Evolutionary conservation across 2,888 invertebrate species (phyloP), one percentile per base, ranked within the genome.

Genomic region (Prosopocoilus inquinatus): DNA sequence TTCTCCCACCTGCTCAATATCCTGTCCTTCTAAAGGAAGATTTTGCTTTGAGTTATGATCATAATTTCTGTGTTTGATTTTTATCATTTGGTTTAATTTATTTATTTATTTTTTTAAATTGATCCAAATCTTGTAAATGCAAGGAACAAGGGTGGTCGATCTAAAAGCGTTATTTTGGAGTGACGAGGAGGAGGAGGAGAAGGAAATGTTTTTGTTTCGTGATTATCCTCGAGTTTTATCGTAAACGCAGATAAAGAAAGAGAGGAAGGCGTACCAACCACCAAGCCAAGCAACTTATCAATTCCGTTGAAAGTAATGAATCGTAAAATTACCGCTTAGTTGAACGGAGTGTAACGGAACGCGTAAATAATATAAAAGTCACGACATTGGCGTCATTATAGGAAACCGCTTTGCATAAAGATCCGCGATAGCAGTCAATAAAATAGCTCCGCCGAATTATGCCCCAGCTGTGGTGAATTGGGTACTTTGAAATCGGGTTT

Each of bases 381-480:
- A 70, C 73, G 70, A 67, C 72, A 67, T 66, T 66, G 67, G 41
- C 70, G 70, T 74, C 75, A 75, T 75, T 75, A 75, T 75, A 74
- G 75, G 75, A 75, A 75, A 74, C 75, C 74, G 75, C 71, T 75
- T 76, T 75, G 74, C 75, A 76, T 75, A 75, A 75, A 75, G 75
- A 76, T 76, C 69, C 67, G 61, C 70, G 73, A 71, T 71, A 70
- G 67, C 66, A 66, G 66, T 64, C 69, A 70, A 71, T 70, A 71
- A 68, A 71, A 70, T 64, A 60, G 63, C 62, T 63, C 59, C 59
- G 63, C 59, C 61, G 56, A 62, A 62, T 62, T 60, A 59, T 60
- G 68, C 68, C 55, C 63, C 62, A 63, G 65, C 65, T 62, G 66
- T 47, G 70, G 66, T 47, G 70, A 73, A 73, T 73, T 70, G 71